Conservation (phyloP, 2,113 vertebrate species). For the rat (Rattus norvegicus) region GRCr8 NC_086039.1:138536501-138537000, state of each 20-base stretch:
- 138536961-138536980: constrained; percentile 18
- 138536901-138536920: not conserved
- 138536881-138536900: not conserved
- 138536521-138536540: not conserved
- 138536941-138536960: not conserved
- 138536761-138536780: constrained; percentile 91
- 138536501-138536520: not conserved
- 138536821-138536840: constrained; percentile 88
- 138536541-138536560: not conserved
- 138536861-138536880: constrained; percentile 88
- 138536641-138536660: constrained; percentile 18
- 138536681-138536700: not conserved
- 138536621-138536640: not conserved
- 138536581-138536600: not conserved
- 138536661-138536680: not conserved
- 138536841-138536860: constrained; percentile 92
- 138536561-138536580: not conserved
- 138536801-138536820: constrained; percentile 84
- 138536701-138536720: not conserved
- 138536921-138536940: not conserved
- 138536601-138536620: not conserved
- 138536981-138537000: not conserved
- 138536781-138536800: constrained; percentile 94
- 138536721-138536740: not conserved
- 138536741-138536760: constrained; percentile 78